A percentile compares a stretch with the other conserved stretches of the same genome.
Evolutionary conservation across 2,888 invertebrate genomes (phyloP).

Genomic region (Cinara cedri): DNA sequence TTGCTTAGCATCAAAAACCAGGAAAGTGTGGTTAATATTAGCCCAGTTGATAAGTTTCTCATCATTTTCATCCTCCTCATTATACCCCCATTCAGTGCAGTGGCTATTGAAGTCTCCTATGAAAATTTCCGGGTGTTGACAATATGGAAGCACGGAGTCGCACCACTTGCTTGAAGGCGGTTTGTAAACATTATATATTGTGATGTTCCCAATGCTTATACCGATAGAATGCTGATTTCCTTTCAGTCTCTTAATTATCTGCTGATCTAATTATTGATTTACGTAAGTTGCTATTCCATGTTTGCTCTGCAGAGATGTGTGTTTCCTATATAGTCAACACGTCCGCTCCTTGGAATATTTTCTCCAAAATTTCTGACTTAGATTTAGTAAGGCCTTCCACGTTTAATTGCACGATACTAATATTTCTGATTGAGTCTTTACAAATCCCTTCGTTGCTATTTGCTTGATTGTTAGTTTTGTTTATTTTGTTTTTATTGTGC

Average conservation of each 20-base stretch:
- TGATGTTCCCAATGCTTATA: background rate
- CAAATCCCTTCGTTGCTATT: no score
- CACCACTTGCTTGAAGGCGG: background rate
- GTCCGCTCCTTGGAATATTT: slow-evolving; percentile 4
- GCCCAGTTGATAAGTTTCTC: no score
- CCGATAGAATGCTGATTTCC: no score
- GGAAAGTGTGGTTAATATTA: no score
- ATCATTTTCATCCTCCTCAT: background rate
- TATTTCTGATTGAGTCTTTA: slow-evolving; percentile 1
- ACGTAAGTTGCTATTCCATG: background rate
- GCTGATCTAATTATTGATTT: background rate
- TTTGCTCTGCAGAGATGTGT: background rate
- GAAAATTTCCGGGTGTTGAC: background rate
- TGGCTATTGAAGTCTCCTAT: background rate
- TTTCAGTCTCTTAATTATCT: no score
- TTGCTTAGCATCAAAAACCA: no score
- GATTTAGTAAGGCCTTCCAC: background rate
- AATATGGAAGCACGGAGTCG: background rate
- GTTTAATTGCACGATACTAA: background rate
- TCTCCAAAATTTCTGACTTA: background rate
- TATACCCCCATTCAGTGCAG: background rate
- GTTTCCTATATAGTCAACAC: background rate
- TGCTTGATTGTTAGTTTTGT: no score
- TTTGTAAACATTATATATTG: background rate
- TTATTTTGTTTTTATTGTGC: no score